Conservation (phyloP, 53 echinoderm and acorn worm species). For the Patiria pectinifera region DNA sequence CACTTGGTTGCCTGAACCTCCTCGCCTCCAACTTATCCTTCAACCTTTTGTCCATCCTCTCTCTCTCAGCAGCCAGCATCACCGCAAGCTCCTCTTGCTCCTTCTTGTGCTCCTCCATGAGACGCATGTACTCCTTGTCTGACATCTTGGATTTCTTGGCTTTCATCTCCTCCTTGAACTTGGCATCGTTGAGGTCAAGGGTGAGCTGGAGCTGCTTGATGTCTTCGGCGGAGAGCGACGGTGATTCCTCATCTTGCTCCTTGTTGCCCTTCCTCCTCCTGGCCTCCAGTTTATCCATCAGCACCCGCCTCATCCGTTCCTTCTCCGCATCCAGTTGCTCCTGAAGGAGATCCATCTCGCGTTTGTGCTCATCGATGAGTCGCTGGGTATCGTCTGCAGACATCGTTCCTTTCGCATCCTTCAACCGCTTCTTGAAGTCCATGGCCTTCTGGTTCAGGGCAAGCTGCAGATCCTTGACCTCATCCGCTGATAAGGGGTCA, state of each 20-base stretch:
- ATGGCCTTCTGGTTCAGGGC: conserved; percentile 86
- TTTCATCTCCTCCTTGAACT: conserved; percentile 74
- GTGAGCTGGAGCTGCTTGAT: conserved; percentile 82
- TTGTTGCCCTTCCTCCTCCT: conserved; percentile 13
- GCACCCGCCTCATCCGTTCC: conserved; percentile 50
- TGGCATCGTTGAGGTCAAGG: conserved; percentile 71
- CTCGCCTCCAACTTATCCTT: conserved; percentile 76
- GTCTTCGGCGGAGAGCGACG: conserved; percentile 78
- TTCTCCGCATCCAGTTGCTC: conserved; percentile 67
- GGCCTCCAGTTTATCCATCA: conserved; percentile 61
- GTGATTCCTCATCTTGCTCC: conserved; percentile 62
- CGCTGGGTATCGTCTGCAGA: conserved; percentile 53
- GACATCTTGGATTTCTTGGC: conserved; percentile 69
- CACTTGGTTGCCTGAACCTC: conserved; percentile 47
- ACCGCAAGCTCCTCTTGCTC: conserved; percentile 73
- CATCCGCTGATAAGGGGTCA: conserved; percentile 75
- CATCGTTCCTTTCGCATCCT: conserved; percentile 61
- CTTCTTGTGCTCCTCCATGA: conserved; percentile 78
- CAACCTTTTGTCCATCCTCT: conserved; percentile 74
- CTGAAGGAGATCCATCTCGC: conserved; percentile 59
- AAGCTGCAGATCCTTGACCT: conserved; percentile 87
- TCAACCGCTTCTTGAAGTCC: conserved; percentile 77
- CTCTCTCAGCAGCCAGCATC: conserved; percentile 67
- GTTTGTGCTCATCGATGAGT: conserved; percentile 57
- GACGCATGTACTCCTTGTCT: conserved; percentile 77